A percentile compares a stretch with the other conserved stretches of the same genome.
phyloP scores from a whole-genome alignment of 1,140 invertebrate genomes.

The Drosophila tropicalis region DNA sequence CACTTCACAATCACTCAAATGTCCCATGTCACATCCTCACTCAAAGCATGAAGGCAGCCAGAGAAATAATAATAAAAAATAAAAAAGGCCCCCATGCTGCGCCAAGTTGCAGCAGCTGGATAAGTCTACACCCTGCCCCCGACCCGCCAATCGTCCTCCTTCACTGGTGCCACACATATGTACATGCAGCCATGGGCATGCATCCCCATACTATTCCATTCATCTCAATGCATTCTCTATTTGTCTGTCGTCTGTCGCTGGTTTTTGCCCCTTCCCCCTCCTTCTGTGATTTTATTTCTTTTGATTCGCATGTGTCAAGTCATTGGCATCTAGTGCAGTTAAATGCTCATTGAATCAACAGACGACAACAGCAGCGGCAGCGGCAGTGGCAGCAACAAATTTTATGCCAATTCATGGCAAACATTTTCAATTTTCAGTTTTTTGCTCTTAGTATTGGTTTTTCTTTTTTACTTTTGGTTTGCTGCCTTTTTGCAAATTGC shows the following conservation, averaged over 20 bases:
- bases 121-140: not conserved
- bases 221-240: constrained; percentile 43
- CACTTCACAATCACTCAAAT: constrained; percentile 53
- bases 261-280: constrained; percentile 32
- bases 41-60: constrained; percentile 45
- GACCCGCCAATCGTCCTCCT: not conserved
- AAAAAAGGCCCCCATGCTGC: constrained; percentile 42
- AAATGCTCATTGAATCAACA: constrained; percentile 73
- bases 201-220: constrained; percentile 18
- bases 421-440: constrained; percentile 26
- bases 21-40: constrained; percentile 45
- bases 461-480: not conserved
- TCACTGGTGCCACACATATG: not conserved
- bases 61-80: not conserved
- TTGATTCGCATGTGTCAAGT: constrained; percentile 81
- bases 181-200: not conserved
- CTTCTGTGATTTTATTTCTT: constrained; percentile 28
- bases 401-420: constrained; percentile 75
- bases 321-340: constrained; percentile 81
- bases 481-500: constrained; percentile 28
- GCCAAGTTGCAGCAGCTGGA: constrained; percentile 15
- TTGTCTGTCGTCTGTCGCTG: constrained; percentile 34
- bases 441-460: not conserved
- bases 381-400: constrained; percentile 17
- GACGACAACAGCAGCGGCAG: constrained; percentile 12